Evolutionary conservation across 2,797 vertebrate genomes (phyloP), one percentile per base, ranked within the genome.

Genomic region (Pangasius mekongensis): DNA sequence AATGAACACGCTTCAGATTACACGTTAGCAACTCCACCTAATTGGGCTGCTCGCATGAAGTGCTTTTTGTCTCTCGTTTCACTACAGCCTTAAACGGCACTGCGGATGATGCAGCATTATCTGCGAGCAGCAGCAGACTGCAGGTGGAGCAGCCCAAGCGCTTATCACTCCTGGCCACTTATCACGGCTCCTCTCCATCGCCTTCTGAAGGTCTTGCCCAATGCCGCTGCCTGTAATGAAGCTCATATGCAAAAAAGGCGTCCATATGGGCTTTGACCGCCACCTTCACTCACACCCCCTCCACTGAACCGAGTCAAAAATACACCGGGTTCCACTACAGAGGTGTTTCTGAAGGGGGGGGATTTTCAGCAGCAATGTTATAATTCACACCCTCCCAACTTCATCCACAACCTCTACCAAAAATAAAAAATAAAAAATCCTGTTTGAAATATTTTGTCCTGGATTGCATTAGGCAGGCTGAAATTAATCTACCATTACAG

Each of bases 401-500:
- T 52, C 30, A 56, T 71, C 52, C 64, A 82, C 36, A 83, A 36
- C 54, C 36, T 49, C 36, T 71, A 47, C 67, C 54, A 82, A 82
- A 87, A 82, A 73, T n/a, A 73, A 73, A 73, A 62, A 67, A 78
- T 36, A 76, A 66, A 54, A 84, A 90, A 83, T 71, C 84, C 69
- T 54, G 87, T 91, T 93, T 93, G 90, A 93, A 93, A 89, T 91
- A 93, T 94, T 93, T 92, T 93, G 91, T 93, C 91, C 89, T 87
- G 92, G 90, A 92, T 92, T 93, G 92, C 92, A 94, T 93, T 93
- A 93, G 93, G 92, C 92, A 93, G 92, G 88, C 92, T 91, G 92
- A 93, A 93, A 94, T 94, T 94, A 94, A 93, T 94, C 93, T 94
- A 93, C 92, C 93, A 93, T 94, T 94, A 93, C 92, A 36, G 91